These are phyloP conservation scores for Ischnura elegans DNA, from an alignment of 2,888 invertebrate genomes.

Conservation along the genomic window DNA sequence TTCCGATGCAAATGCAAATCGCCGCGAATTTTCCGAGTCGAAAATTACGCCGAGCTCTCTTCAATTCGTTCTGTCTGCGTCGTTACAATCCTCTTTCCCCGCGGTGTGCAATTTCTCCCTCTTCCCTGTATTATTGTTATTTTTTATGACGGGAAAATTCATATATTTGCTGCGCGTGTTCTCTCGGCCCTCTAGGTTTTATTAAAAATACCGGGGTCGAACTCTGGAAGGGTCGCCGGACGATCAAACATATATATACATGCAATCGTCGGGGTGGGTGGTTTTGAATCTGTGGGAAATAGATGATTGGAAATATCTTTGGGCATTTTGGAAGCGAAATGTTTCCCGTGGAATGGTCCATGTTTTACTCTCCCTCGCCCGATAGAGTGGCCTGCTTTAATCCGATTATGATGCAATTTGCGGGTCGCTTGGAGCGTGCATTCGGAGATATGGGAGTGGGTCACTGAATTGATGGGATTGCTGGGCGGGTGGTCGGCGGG, in stretches of 20 bases:
- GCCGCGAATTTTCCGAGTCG: neutral
- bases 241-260: neutral
- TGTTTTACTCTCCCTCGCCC: neutral
- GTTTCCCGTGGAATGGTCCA: neutral
- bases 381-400: neutral
- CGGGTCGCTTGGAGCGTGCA: neutral
- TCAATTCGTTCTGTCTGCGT: neutral
- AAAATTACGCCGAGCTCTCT: neutral
- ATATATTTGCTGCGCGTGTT: conserved; percentile 26
- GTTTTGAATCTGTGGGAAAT: neutral
- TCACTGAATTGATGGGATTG: neutral
- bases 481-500: neutral
- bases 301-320: conserved; percentile 46
- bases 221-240: neutral
- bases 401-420: conserved; percentile 36
- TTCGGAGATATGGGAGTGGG: neutral
- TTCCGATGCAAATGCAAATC: conserved; percentile 50
- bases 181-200: neutral
- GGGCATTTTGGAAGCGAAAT: neutral
- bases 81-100: neutral
- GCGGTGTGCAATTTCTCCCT: neutral
- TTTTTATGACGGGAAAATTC: too few relatives aligned
- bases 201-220: too few relatives aligned
- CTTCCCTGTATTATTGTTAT: too few relatives aligned
- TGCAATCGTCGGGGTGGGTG: neutral